Conservation (phyloP, 92 coral and sea anemone genomes). For the Parazoanthus darwini region DNA sequence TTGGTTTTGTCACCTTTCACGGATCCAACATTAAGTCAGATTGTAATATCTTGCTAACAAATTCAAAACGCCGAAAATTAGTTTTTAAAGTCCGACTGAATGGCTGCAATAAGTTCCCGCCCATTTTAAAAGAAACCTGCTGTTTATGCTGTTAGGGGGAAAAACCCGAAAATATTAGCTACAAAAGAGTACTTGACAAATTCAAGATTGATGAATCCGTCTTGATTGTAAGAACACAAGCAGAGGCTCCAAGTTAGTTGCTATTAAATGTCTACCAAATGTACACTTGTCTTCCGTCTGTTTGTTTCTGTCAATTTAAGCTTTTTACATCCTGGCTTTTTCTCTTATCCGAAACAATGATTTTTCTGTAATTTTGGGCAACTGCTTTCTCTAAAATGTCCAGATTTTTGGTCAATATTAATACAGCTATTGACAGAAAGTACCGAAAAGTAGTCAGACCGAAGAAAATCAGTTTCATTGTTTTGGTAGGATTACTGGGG, state of each 20-base stretch:
- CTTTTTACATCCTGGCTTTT: not conserved
- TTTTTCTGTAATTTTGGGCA: not conserved
- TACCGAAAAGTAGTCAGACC: not conserved
- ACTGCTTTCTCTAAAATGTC: slow-evolving; percentile 9
- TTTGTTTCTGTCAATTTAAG: not conserved
- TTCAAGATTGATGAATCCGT: not conserved
- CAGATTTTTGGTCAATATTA: not conserved
- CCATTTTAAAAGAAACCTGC: not conserved
- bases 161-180: not conserved
- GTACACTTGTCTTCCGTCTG: not conserved
- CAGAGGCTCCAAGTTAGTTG: not conserved
- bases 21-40: not conserved
- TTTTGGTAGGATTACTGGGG: not conserved
- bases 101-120: not conserved
- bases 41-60: not conserved
- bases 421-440: slow-evolving; percentile 22
- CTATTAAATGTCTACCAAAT: not conserved
- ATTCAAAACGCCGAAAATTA: slow-evolving; percentile 5
- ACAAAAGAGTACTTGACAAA: not conserved
- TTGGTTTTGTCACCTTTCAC: not conserved
- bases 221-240: not conserved
- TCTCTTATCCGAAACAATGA: not conserved
- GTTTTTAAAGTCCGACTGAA: not conserved
- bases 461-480: slow-evolving; percentile 10
- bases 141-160: not conserved